A percentile compares a stretch with the other conserved stretches of the same genome.
Conservation (phyloP, 2,113 vertebrate species). For the Rhabdornis inornatus region DNA sequence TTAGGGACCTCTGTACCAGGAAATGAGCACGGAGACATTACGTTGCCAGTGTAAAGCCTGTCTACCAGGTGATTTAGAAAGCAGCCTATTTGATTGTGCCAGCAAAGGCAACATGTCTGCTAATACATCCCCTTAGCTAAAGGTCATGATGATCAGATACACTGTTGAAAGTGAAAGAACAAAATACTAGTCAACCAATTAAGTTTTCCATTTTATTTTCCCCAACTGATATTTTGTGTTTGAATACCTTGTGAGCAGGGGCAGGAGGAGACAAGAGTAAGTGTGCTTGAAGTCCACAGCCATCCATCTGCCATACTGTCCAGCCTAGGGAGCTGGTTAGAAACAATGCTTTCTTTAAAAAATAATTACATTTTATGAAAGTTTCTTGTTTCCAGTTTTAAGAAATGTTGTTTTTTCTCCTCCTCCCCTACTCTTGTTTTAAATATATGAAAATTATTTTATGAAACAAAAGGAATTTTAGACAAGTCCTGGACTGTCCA, state of each 20-base stretch:
- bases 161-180: not conserved
- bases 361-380: not conserved
- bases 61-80: not conserved
- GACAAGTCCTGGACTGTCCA: fast-evolving
- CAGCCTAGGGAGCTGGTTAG: not conserved
- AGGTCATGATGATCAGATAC: not conserved
- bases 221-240: not conserved
- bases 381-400: not conserved
- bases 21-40: not conserved
- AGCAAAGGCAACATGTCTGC: not conserved
- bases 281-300: not conserved
- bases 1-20: not conserved
- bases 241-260: not conserved
- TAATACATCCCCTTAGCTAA: not conserved
- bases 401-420: not conserved
- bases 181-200: not conserved
- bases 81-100: not conserved
- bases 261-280: not conserved
- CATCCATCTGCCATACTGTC: not conserved
- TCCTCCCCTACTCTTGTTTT: not conserved
- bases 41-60: not conserved
- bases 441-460: not conserved
- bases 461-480: not conserved
- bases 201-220: not conserved
- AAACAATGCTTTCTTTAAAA: not conserved